These are phyloP conservation scores for Presbytis comata DNA, from an alignment of 2,797 vertebrate species.

Conservation along the genomic window DNA sequence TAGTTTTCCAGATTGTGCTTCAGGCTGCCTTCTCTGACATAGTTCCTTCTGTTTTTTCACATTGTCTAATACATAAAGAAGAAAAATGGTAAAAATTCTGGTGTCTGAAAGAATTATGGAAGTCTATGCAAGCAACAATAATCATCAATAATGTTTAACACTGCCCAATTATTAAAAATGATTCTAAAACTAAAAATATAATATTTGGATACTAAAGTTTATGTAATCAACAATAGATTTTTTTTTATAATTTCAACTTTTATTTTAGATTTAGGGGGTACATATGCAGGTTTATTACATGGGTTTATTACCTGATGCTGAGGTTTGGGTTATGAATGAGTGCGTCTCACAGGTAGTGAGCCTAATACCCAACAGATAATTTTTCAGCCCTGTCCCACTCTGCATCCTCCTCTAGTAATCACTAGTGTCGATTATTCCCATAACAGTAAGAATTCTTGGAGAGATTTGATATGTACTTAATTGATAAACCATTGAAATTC, in stretches of 20 bases:
- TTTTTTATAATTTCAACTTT: background rate
- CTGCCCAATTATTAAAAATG: background rate
- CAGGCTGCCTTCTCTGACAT: background rate
- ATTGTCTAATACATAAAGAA: background rate
- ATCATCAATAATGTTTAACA: background rate
- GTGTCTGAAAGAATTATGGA: background rate
- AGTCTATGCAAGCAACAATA: background rate
- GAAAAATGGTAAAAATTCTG: background rate
- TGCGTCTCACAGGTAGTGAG: background rate
- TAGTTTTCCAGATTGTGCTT: background rate
- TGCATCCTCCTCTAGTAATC: background rate
- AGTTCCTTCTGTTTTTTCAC: background rate
- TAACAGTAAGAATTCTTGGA: background rate
- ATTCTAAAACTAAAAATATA: background rate
- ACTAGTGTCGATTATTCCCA: background rate
- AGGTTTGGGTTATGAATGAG: background rate
- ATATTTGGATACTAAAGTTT: background rate
- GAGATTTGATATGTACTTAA: background rate
- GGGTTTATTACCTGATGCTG: background rate
- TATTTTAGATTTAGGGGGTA: background rate
- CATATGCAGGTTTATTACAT: background rate
- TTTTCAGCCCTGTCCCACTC: background rate
- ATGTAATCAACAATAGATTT: background rate
- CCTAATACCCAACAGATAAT: background rate
- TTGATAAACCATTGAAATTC: background rate